Percentiles rank a stretch among this genome's conserved stretches.
These are phyloP conservation scores for Melipona bicolor DNA, from an alignment of 2,888 invertebrate genomes.

Conservation along the genomic window DNA sequence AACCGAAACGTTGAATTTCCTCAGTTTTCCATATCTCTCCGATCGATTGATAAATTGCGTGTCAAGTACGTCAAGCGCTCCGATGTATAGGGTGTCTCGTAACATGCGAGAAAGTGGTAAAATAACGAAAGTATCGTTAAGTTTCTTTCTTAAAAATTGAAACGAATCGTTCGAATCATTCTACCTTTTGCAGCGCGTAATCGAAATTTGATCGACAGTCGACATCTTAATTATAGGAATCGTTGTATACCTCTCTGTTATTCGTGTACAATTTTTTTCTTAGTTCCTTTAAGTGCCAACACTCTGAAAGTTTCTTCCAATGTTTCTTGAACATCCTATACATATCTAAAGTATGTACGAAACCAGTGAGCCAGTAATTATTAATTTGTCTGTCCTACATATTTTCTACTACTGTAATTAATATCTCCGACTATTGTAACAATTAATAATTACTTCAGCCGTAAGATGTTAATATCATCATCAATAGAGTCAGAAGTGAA, in stretches of 20 bases:
- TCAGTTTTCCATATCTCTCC: not conserved
- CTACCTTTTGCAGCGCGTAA: not conserved
- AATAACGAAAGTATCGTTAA: not conserved
- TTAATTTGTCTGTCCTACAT: not conserved
- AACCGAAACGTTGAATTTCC: not conserved
- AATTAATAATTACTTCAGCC: not conserved
- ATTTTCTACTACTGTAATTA: not conserved
- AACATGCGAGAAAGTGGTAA: not conserved
- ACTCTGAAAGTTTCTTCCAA: not conserved
- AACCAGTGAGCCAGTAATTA: slow-evolving; percentile 12
- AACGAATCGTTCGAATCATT: not conserved
- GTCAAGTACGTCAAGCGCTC: not conserved
- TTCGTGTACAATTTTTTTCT: not conserved
- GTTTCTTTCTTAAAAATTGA: too few species aligned
- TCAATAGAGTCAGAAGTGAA: not conserved
- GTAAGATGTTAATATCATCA: not conserved
- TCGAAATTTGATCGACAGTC: too few species aligned
- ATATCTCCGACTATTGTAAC: not conserved
- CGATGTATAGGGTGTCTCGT: slow-evolving; percentile 1
- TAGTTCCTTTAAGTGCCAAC: not conserved
- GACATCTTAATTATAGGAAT: too few species aligned
- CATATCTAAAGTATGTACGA: not conserved
- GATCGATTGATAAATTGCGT: not conserved
- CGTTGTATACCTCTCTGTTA: not conserved
- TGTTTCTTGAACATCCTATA: not conserved